A percentile compares a stretch with the other conserved stretches of the same genome.
Evolutionary conservation across 2,888 invertebrate genomes (phyloP).

Genomic region (Bursaphelenchus okinawaensis): DNA sequence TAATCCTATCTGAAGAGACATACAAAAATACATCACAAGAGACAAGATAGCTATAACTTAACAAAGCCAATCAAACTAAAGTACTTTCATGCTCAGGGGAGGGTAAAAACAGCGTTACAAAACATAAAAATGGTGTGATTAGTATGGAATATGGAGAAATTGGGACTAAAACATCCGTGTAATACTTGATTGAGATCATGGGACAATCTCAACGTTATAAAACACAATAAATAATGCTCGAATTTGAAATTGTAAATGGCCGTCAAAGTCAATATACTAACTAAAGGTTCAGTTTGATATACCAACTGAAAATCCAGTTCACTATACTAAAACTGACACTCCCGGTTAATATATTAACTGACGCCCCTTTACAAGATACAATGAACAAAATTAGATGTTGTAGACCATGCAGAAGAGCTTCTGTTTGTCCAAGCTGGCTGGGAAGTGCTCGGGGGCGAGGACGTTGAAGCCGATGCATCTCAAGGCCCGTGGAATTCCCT

Average conservation of each 20-base stretch:
- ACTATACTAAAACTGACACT: too few relatives aligned
- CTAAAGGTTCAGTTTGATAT: too few relatives aligned
- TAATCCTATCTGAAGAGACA: background rate
- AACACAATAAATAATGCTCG: too few relatives aligned
- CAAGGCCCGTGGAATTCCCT: constrained; percentile 36
- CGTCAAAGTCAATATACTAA: too few relatives aligned
- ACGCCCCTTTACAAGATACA: too few relatives aligned
- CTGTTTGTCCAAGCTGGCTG: constrained; percentile 25
- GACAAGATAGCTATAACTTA: background rate
- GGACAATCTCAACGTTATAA: too few relatives aligned
- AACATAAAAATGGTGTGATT: background rate
- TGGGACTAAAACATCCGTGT: too few relatives aligned
- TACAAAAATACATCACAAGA: background rate
- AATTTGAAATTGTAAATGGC: too few relatives aligned
- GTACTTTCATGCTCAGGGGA: background rate
- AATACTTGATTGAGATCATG: too few relatives aligned
- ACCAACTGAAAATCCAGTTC: too few relatives aligned
- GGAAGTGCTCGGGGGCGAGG: constrained; percentile 31
- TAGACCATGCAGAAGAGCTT: constrained; percentile 33
- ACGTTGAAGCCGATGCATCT: constrained; percentile 36
- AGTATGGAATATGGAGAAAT: background rate
- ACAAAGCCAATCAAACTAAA: background rate
- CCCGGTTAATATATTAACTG: too few relatives aligned
- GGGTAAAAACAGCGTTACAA: background rate
- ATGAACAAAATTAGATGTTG: constrained; percentile 29